Percentiles rank a stretch among this genome's conserved stretches.
phyloP scores from a whole-genome alignment of 2,797 vertebrate genomes.

The Hozukius guyotensis region DNA sequence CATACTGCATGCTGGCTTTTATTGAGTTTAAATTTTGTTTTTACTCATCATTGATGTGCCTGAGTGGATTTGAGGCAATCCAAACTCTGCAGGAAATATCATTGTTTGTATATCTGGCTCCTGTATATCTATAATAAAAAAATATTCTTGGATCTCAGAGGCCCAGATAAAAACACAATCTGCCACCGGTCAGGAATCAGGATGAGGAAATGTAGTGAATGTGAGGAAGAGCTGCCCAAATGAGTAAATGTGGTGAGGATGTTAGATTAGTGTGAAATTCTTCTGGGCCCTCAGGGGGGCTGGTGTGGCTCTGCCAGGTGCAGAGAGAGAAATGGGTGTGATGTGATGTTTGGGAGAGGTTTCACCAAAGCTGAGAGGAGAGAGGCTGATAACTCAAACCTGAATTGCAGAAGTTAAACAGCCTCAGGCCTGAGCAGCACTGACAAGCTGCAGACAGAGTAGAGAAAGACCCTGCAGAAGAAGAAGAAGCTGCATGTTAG shows the following conservation, averaged over 20 bases:
- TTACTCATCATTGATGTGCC: too few species aligned
- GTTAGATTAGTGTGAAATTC: constrained; percentile 58
- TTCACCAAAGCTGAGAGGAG: neutral
- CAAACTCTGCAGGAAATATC: too few species aligned
- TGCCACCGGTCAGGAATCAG: neutral
- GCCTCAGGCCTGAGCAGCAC: neutral
- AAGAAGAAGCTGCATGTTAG: neutral
- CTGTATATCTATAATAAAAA: neutral
- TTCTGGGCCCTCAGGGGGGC: constrained; percentile 2
- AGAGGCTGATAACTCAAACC: neutral
- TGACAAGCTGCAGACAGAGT: neutral
- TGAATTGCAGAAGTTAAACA: neutral
- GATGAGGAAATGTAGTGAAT: constrained; percentile 14
- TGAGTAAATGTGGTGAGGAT: constrained; percentile 18
- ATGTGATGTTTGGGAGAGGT: neutral
- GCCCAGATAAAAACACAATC: neutral
- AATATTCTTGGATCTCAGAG: neutral
- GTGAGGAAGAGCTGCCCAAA: constrained; percentile 7
- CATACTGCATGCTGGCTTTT: too few species aligned
- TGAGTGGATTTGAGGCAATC: too few species aligned
- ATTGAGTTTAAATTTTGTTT: too few species aligned
- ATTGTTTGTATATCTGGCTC: too few species aligned
- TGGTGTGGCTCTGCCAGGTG: constrained; percentile 29
- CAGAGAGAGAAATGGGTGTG: constrained; percentile 13
- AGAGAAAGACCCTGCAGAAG: neutral